phyloP scores from a whole-genome alignment of 2,797 vertebrate species.

The Sebastes matsubarae region DNA sequence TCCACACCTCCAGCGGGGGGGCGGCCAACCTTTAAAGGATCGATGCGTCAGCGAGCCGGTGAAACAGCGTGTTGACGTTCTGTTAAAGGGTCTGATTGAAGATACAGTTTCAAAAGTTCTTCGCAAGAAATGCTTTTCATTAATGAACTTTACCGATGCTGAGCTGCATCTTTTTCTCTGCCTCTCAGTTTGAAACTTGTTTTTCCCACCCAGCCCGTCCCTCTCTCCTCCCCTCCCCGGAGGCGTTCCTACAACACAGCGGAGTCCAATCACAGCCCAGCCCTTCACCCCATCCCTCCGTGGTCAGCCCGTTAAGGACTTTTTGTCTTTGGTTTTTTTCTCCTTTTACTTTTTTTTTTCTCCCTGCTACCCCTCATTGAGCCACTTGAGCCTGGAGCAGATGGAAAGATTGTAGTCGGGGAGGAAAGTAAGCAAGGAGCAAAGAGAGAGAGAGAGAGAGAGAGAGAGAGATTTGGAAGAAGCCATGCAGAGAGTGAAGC shows the following conservation, averaged over 20 bases:
- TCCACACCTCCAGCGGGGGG: background rate
- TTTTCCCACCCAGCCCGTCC: slow-evolving; percentile 53
- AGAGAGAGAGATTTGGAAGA: slow-evolving; percentile 57
- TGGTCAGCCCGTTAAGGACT: slow-evolving; percentile 77
- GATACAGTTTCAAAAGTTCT: background rate
- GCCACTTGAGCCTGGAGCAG: slow-evolving; percentile 76
- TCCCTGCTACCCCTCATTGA: slow-evolving; percentile 73
- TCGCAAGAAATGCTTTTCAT: background rate
- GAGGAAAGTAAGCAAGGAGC: slow-evolving; percentile 33
- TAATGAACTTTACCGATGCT: slow-evolving; percentile 6
- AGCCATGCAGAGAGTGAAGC: slow-evolving; percentile 79
- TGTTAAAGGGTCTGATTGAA: background rate
- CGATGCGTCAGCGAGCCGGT: background rate
- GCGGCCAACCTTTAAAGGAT: slow-evolving; percentile 18
- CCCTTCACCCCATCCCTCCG: slow-evolving; percentile 62
- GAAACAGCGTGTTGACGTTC: background rate
- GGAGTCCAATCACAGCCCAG: slow-evolving; percentile 75
- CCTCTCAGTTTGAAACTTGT: slow-evolving; percentile 32
- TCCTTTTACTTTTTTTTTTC: slow-evolving; percentile 56
- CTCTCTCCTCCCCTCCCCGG: slow-evolving; percentile 68
- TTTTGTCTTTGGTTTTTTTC: slow-evolving; percentile 71
- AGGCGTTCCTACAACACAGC: slow-evolving; percentile 71
- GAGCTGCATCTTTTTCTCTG: slow-evolving; percentile 16
- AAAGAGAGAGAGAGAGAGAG: slow-evolving; percentile 12
- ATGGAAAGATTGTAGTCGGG: slow-evolving; percentile 66